Percentiles rank a stretch among this genome's conserved stretches.
phyloP scores from a whole-genome alignment of 2,888 invertebrate species.

The Phoenoteleia sp. region DNA sequence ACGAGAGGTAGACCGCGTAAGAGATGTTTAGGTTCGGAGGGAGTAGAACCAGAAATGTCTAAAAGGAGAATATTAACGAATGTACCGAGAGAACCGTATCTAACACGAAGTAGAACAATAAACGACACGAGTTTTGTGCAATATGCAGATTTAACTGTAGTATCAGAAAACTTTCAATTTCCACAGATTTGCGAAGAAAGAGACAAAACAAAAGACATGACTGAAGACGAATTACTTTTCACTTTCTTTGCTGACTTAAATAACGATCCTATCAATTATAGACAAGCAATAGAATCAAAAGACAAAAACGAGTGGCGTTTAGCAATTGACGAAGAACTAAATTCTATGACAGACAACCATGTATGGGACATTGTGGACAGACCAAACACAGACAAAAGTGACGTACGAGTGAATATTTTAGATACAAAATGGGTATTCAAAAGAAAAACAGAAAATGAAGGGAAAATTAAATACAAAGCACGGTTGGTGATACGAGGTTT shows the following conservation, averaged over 20 bases:
- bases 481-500: conserved; percentile 55
- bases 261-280: conserved; percentile 28
- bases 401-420: conserved; percentile 16
- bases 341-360: conserved; percentile 47
- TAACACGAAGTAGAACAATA: conserved; percentile 13
- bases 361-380: conserved; percentile 32
- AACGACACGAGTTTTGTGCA: neutral
- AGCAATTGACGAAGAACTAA: conserved; percentile 43
- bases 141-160: neutral
- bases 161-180: neutral
- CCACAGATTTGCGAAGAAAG: neutral
- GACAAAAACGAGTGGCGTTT: conserved; percentile 55
- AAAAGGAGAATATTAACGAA: too few species aligned
- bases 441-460: conserved; percentile 33
- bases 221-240: neutral
- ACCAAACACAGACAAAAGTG: neutral
- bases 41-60: too few species aligned
- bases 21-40: too few species aligned
- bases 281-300: conserved; percentile 42
- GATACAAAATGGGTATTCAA: conserved; percentile 66
- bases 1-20: neutral
- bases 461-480: conserved; percentile 23
- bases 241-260: conserved; percentile 30
- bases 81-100: too few species aligned
- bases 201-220: neutral